Conservation (phyloP, 2,113 vertebrate species). For the Girardinichthys multiradiatus region DNA sequence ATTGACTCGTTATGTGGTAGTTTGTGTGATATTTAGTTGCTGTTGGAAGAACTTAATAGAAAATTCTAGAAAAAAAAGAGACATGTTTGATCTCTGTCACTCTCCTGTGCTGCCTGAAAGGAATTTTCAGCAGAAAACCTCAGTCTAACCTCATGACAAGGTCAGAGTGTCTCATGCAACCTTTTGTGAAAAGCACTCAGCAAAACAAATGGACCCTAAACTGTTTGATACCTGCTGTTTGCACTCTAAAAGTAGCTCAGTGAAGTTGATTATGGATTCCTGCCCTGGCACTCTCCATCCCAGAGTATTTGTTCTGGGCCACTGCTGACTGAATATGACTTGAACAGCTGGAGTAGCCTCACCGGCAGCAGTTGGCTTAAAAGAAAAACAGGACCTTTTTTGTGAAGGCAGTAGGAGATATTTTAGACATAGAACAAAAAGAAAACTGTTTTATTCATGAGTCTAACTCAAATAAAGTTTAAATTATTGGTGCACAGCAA, state of each 20-base stretch:
- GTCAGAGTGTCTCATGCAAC: slow-evolving; percentile 57
- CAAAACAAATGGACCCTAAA: slow-evolving; percentile 70
- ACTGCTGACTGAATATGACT: slow-evolving; percentile 59
- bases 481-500: too few relatives aligned
- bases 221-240: slow-evolving; percentile 66
- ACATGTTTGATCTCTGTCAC: slow-evolving; percentile 17
- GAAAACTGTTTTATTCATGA: not conserved
- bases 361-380: slow-evolving; percentile 17
- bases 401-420: slow-evolving; percentile 8
- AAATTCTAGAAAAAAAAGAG: slow-evolving; percentile 28
- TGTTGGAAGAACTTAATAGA: slow-evolving; percentile 15
- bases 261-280: slow-evolving; percentile 61
- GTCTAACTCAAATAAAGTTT: not conserved
- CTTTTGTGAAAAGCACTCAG: slow-evolving; percentile 64
- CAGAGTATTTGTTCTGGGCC: slow-evolving; percentile 62
- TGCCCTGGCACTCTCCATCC: slow-evolving; percentile 39
- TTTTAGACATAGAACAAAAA: not conserved
- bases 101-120: slow-evolving; percentile 26
- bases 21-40: slow-evolving; percentile 2
- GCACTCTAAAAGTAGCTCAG: slow-evolving; percentile 54
- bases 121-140: slow-evolving; percentile 36
- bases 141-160: slow-evolving; percentile 42
- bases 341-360: slow-evolving; percentile 53
- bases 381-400: slow-evolving; percentile 14
- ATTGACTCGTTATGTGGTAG: not conserved